phyloP scores from a whole-genome alignment of 1,140 invertebrate genomes.

The Diachasmimorpha longicaudata region DNA sequence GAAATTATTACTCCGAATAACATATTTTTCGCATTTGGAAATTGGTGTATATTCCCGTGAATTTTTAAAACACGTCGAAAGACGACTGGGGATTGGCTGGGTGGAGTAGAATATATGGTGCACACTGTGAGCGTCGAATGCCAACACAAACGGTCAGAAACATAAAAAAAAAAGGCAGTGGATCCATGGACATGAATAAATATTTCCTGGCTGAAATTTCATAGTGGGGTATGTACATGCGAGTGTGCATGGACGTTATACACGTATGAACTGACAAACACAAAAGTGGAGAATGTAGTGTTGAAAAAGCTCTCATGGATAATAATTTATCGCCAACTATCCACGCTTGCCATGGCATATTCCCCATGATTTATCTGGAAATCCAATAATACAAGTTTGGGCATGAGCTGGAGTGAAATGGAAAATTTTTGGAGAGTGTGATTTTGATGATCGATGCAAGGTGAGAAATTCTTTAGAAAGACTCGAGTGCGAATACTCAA shows the following conservation, averaged over 20 bases:
- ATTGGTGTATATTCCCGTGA: background rate
- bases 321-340: slow-evolving; percentile 45
- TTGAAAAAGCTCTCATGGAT: background rate
- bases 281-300: background rate
- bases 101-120: background rate
- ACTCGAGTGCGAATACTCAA: too few relatives aligned
- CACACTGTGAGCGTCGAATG: background rate
- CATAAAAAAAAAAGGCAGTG: background rate
- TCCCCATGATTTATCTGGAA: slow-evolving; percentile 46
- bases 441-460: too few relatives aligned
- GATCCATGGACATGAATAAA: slow-evolving; percentile 7
- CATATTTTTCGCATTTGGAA: too few relatives aligned
- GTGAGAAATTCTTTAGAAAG: too few relatives aligned
- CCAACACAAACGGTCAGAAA: background rate
- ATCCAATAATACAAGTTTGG: slow-evolving; percentile 38
- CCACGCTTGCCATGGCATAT: slow-evolving; percentile 35
- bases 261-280: background rate
- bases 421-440: background rate
- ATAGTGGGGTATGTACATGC: background rate
- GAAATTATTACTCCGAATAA: too few relatives aligned
- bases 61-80: background rate
- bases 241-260: background rate
- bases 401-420: background rate
- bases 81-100: background rate
- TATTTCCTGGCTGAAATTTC: background rate